Evolutionary conservation across 1,140 invertebrate genomes (phyloP), one percentile per base, ranked within the genome.

Genomic region (Trachymyrmex septentrionalis): DNA sequence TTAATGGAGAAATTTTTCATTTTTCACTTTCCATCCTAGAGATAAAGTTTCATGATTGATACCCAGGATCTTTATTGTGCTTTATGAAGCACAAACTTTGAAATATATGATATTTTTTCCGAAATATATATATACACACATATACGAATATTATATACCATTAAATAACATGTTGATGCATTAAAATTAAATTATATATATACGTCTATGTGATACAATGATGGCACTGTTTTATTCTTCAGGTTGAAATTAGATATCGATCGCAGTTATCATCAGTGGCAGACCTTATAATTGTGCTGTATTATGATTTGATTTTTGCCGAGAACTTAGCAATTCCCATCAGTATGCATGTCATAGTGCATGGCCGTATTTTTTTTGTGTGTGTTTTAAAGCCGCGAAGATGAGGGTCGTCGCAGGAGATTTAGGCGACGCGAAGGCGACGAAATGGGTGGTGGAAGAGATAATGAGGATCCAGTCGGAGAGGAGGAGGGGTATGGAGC

Each of bases 401-500:
- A 94, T 87, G 94, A 95, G 81, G 93, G 94, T 84, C 95, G 94
- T 27, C 93, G 93, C 76, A 93, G 93, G 73, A 93, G 94, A 76
- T 94, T 93, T 91, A 92, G 93, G 85, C 92, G 94, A 87, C 89
- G 94, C 5, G 94, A 95, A 21, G 93, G 94, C 38, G 92, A 94
- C 30, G 94, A 93, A 30, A 91, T 92, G 63, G 91, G 89, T 84
- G 92, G 90, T 84, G 92, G 93, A n/a, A 93, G 92, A 30, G 88
- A 91, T 63, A 92, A 91, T 64, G 93, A 94, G 76, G 94, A 95
- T 86, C 91, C 93, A 16, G 93, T 93, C 57, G 92, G 92, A 55
- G 96, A 96, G 91, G 96, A 96, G 78, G 96, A 96, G 87, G 96
- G 96, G 89, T 97, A 97, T 92, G 96, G 96, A 87, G 96, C 95